Percentiles rank a stretch among this genome's conserved stretches.
phyloP scores from a whole-genome alignment of 2,113 vertebrate species.

The Oreochromis aureus region DNA sequence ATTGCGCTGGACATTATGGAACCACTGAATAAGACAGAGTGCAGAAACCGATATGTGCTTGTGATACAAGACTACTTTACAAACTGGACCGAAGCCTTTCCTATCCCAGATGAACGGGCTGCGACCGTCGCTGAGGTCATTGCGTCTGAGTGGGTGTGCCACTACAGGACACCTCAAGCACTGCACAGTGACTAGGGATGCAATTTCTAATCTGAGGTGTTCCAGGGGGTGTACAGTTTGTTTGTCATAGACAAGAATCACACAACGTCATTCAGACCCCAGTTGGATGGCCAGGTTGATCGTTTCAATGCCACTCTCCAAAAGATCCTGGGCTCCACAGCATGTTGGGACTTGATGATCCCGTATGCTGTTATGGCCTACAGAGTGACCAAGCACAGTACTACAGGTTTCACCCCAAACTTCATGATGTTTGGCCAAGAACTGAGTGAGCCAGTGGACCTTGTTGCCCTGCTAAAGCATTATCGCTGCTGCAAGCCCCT shows the following conservation, averaged over 20 bases:
- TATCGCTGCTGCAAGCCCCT: too few relatives aligned
- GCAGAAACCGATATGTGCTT: not conserved
- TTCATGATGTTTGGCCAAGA: not conserved
- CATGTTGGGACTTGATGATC: not conserved
- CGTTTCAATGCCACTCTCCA: not conserved
- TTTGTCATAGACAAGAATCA: too few relatives aligned
- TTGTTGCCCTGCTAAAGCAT: too few relatives aligned
- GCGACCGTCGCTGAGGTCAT: too few relatives aligned
- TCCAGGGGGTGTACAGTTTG: too few relatives aligned
- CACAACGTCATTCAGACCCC: too few relatives aligned
- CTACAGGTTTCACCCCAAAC: not conserved
- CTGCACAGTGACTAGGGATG: too few relatives aligned
- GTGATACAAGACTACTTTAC: conserved; percentile 29
- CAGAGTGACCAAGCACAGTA: not conserved
- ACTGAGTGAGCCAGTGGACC: not conserved
- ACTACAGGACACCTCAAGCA: too few relatives aligned
- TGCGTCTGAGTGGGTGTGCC: too few relatives aligned
- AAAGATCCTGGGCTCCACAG: conserved; percentile 8
- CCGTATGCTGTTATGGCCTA: not conserved
- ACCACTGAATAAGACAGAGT: not conserved
- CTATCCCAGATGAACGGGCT: too few relatives aligned
- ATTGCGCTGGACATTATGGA: conserved; percentile 15
- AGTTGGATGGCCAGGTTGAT: too few relatives aligned
- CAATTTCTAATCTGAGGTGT: too few relatives aligned
- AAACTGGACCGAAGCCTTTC: not conserved